A percentile compares a stretch with the other conserved stretches of the same genome.
phyloP scores from a whole-genome alignment of 2,113 vertebrate species.

The cat (Felis catus) region F.catus_Fca126_mat1.0 CM031414.1:105193501-105194000 shows the following conservation, averaged over 20 bases:
- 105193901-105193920: neutral
- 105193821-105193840: neutral
- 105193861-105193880: neutral
- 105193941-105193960: neutral
- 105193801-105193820: rapidly evolving
- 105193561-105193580: too few species aligned
- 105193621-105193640: too few species aligned
- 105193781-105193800: too few species aligned
- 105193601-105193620: too few species aligned
- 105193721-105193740: too few species aligned
- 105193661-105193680: too few species aligned
- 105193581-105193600: too few species aligned
- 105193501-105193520: neutral
- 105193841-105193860: neutral
- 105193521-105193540: neutral
- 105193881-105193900: constrained; percentile 2
- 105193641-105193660: too few species aligned
- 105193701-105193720: too few species aligned
- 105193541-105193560: neutral
- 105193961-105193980: neutral
- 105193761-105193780: neutral
- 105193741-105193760: neutral
- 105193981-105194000: neutral
- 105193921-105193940: neutral
- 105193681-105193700: too few species aligned